Conservation (phyloP, 2,888 invertebrate species). For the Uropetala carovei region DNA sequence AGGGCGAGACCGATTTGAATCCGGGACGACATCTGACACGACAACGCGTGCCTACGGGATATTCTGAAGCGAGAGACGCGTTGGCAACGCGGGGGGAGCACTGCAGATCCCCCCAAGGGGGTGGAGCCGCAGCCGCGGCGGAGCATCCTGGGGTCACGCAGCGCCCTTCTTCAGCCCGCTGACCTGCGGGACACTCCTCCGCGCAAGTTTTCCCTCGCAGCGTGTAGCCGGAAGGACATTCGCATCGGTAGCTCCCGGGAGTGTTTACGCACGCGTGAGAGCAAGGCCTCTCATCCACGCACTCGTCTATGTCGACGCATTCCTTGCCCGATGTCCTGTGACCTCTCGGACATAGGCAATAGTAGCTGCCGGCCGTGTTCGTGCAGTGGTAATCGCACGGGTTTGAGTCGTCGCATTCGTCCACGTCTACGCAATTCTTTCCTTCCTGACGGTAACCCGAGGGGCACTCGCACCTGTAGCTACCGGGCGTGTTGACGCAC, state of each 20-base stretch:
- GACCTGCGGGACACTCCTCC: constrained; percentile 71
- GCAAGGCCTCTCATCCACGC: constrained; percentile 73
- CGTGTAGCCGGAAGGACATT: constrained; percentile 77
- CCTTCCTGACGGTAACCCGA: constrained; percentile 44
- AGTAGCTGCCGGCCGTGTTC: constrained; percentile 69
- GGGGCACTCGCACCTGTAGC: constrained; percentile 31
- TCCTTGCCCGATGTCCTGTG: constrained; percentile 68
- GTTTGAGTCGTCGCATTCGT: constrained; percentile 74
- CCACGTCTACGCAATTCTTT: constrained; percentile 73
- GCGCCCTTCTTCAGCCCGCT: constrained; percentile 67
- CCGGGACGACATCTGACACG: constrained; percentile 40
- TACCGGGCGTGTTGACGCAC: constrained; percentile 82
- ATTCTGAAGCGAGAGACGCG: background rate
- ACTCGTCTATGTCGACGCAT: constrained; percentile 77
- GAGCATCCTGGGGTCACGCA: constrained; percentile 68
- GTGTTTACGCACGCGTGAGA: constrained; percentile 78
- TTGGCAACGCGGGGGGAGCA: constrained; percentile 12
- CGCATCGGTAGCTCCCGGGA: constrained; percentile 78
- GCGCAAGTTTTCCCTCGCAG: constrained; percentile 66
- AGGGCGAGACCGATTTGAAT: constrained; percentile 38
- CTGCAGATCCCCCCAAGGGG: constrained; percentile 38
- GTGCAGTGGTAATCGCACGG: constrained; percentile 73
- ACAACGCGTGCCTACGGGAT: background rate
- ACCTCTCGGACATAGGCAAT: constrained; percentile 70
- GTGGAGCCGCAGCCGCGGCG: background rate